Evolutionary conservation across 1,140 invertebrate species (phyloP).

Genomic region (Sitophilus oryzae): DNA sequence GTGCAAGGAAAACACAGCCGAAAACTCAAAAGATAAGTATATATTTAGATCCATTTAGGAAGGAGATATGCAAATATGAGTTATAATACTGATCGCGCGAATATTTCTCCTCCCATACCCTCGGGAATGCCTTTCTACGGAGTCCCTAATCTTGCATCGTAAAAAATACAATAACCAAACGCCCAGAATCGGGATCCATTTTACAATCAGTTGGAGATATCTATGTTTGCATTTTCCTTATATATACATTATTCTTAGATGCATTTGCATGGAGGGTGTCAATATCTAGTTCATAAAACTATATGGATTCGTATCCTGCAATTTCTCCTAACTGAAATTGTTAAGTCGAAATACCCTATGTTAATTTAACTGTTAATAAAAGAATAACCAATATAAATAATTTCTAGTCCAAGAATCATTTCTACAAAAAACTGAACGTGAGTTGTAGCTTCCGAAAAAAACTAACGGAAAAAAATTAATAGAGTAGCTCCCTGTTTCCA

Average conservation of each 20-base stretch:
- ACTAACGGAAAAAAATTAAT: too few species aligned
- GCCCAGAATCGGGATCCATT: not conserved
- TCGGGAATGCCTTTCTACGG: slow-evolving; percentile 1
- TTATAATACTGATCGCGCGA: slow-evolving; percentile 33
- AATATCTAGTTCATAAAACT: too few species aligned
- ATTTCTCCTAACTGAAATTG: not conserved
- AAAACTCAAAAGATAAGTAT: slow-evolving; percentile 33
- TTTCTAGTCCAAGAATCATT: too few species aligned
- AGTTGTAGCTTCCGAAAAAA: too few species aligned
- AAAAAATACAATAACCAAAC: slow-evolving; percentile 22
- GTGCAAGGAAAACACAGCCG: slow-evolving; percentile 23
- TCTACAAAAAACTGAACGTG: too few species aligned
- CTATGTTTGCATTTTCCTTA: not conserved
- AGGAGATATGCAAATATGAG: slow-evolving; percentile 34
- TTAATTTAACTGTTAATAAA: too few species aligned
- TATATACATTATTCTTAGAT: too few species aligned
- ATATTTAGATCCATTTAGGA: slow-evolving; percentile 31
- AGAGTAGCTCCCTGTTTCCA: too few species aligned
- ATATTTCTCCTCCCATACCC: slow-evolving; percentile 17
- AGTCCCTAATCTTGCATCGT: slow-evolving; percentile 25
- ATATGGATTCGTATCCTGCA: too few species aligned
- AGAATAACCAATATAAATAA: too few species aligned
- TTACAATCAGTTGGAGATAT: slow-evolving; percentile 5
- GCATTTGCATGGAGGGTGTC: not conserved
- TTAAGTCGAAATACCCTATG: too few species aligned